phyloP scores from a whole-genome alignment of 2,113 vertebrate species.

The Gymnorhina tibicen region DNA sequence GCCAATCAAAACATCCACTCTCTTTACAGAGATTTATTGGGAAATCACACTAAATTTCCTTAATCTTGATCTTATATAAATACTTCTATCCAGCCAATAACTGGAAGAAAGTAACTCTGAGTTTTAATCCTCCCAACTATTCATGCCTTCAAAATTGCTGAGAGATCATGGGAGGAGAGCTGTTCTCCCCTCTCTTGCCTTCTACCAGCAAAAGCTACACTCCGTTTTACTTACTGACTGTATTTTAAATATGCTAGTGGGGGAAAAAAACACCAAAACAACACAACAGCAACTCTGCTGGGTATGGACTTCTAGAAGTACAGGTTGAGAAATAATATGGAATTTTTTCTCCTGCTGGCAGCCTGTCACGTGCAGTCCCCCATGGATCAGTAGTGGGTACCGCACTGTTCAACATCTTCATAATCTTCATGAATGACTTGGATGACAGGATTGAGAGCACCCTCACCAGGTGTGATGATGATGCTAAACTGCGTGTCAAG shows the following conservation, averaged over 20 bases:
- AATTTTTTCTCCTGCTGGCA: neutral
- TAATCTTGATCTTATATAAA: neutral
- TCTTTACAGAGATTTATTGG: neutral
- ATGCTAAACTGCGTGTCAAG: neutral
- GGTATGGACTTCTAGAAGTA: neutral
- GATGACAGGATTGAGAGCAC: neutral
- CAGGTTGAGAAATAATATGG: neutral
- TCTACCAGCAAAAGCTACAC: neutral
- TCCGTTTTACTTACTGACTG: neutral
- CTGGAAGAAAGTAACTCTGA: neutral
- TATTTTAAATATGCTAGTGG: neutral
- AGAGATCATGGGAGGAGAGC: neutral
- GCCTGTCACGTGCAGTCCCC: neutral
- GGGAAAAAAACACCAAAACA: fast-evolving
- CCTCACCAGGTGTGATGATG: too few relatives aligned
- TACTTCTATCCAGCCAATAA: neutral
- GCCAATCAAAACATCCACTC: neutral
- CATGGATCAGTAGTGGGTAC: too few relatives aligned
- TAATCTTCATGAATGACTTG: neutral
- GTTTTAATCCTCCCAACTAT: neutral
- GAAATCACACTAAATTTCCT: neutral
- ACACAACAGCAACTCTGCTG: neutral
- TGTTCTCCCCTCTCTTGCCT: neutral
- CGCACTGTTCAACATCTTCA: neutral
- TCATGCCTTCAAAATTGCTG: neutral